Conservation (phyloP, 2,888 invertebrate species). For the Acrobasis suavella region DNA sequence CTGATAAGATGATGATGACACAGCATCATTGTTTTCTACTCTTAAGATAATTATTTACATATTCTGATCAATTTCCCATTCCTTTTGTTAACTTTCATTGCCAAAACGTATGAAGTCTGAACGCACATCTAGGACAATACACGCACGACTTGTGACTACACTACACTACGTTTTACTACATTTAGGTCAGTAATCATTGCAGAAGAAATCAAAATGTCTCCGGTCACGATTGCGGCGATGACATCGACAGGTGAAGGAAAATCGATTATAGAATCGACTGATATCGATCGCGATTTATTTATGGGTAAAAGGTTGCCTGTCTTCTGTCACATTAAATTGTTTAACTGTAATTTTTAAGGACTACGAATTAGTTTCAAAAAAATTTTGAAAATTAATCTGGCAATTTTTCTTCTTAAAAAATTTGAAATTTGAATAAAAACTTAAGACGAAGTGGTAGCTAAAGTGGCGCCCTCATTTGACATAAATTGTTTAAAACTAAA, state of each 20-base stretch:
- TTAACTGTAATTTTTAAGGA: too few species aligned
- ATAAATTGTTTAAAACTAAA: too few species aligned
- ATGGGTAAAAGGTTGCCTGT: too few species aligned
- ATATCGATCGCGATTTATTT: not conserved
- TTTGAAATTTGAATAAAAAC: too few species aligned
- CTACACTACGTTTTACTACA: constrained; percentile 27
- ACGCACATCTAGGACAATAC: constrained; percentile 38
- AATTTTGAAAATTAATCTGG: too few species aligned
- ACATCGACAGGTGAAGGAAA: constrained; percentile 10
- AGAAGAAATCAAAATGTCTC: constrained; percentile 30
- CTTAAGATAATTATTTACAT: not conserved
- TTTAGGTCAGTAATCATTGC: constrained; percentile 46
- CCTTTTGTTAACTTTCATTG: constrained; percentile 27
- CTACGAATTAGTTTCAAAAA: too few species aligned
- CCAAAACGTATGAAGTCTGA: constrained; percentile 17
- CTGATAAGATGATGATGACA: too few species aligned
- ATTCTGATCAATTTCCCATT: not conserved
- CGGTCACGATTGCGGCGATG: constrained; percentile 41
- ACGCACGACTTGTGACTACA: constrained; percentile 49
- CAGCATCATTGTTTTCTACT: too few species aligned
- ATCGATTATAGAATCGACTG: constrained; percentile 1
- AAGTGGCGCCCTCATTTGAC: too few species aligned
- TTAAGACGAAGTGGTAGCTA: too few species aligned
- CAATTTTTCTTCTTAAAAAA: too few species aligned
- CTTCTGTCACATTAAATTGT: too few species aligned